phyloP scores from a whole-genome alignment of 1,140 invertebrate genomes.

The Anoplolepis gracilipes region DNA sequence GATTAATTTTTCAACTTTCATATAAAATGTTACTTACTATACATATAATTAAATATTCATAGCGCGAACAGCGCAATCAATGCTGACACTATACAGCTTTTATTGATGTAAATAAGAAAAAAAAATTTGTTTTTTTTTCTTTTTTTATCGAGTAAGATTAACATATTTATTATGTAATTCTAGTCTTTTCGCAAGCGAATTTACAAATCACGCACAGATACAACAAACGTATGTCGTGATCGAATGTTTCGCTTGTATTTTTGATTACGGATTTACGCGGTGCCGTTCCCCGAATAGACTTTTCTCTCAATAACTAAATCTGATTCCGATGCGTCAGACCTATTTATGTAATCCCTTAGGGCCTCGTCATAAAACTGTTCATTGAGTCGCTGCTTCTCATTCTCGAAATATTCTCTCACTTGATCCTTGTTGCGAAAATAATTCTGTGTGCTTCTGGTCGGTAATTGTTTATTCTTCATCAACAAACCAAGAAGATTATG shows the following conservation, averaged over 20 bases:
- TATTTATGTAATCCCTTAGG: constrained; percentile 71
- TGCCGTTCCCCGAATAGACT: constrained; percentile 8
- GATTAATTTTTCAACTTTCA: constrained; percentile 32
- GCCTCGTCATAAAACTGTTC: constrained; percentile 61
- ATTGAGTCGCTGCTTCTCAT: constrained; percentile 67
- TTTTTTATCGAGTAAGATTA: background rate
- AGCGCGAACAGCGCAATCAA: constrained; percentile 9
- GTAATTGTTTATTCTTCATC: constrained; percentile 84
- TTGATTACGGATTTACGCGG: constrained; percentile 48
- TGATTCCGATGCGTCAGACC: constrained; percentile 61
- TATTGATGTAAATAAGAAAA: constrained; percentile 18
- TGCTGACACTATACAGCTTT: constrained; percentile 18
- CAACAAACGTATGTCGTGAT: constrained; percentile 2
- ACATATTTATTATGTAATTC: background rate
- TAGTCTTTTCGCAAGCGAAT: constrained; percentile 18
- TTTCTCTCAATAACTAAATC: background rate
- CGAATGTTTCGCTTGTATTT: constrained; percentile 25
- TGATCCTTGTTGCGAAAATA: constrained; percentile 69
- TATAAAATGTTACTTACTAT: constrained; percentile 20
- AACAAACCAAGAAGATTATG: constrained; percentile 82
- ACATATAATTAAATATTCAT: constrained; percentile 29
- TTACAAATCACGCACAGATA: constrained; percentile 6
- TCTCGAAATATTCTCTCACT: constrained; percentile 71
- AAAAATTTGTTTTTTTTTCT: background rate
- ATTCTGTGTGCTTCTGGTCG: constrained; percentile 54